Percentiles rank a stretch among this genome's conserved stretches.
phyloP scores from a whole-genome alignment of 2,888 invertebrate genomes.

The Drosophila mulleri region DNA sequence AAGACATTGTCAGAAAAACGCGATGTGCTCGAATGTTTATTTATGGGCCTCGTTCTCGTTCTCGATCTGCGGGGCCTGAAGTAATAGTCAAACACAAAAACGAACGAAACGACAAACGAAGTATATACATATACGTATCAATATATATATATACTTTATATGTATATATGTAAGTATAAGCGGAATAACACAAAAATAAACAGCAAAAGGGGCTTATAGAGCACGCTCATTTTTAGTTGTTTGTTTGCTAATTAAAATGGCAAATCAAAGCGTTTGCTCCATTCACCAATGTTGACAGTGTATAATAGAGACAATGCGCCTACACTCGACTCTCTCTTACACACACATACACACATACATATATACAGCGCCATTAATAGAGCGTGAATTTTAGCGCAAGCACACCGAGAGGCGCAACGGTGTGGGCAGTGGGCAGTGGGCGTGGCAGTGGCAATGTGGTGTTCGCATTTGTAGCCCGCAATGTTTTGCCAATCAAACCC shows the following conservation, averaged over 20 bases:
- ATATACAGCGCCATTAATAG: slow-evolving; percentile 70
- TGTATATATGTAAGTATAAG: not conserved
- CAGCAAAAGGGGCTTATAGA: slow-evolving; percentile 16
- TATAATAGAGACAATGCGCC: slow-evolving; percentile 41
- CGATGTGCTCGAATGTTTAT: slow-evolving; percentile 65
- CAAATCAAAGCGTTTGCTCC: slow-evolving; percentile 66
- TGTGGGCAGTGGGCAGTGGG: slow-evolving; percentile 7
- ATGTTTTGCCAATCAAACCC: slow-evolving; percentile 83
- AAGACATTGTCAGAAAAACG: slow-evolving; percentile 60
- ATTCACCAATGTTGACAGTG: slow-evolving; percentile 66
- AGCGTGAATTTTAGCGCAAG: slow-evolving; percentile 79
- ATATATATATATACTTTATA: not conserved
- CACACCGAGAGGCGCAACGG: slow-evolving; percentile 24
- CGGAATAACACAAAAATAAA: not conserved
- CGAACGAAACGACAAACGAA: slow-evolving; percentile 1
- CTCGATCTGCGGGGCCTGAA: slow-evolving; percentile 36
- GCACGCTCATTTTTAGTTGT: slow-evolving; percentile 51
- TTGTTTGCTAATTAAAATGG: slow-evolving; percentile 79
- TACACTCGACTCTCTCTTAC: slow-evolving; percentile 7
- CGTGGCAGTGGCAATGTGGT: slow-evolving; percentile 44
- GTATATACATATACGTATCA: slow-evolving; percentile 3
- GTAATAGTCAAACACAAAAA: slow-evolving; percentile 42
- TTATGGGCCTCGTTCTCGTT: slow-evolving; percentile 51
- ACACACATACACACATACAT: slow-evolving; percentile 8
- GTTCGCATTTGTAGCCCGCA: slow-evolving; percentile 71